Base-by-base conservation (phyloP, 2,113 vertebrate genomes). In the Lota lota region DNA sequence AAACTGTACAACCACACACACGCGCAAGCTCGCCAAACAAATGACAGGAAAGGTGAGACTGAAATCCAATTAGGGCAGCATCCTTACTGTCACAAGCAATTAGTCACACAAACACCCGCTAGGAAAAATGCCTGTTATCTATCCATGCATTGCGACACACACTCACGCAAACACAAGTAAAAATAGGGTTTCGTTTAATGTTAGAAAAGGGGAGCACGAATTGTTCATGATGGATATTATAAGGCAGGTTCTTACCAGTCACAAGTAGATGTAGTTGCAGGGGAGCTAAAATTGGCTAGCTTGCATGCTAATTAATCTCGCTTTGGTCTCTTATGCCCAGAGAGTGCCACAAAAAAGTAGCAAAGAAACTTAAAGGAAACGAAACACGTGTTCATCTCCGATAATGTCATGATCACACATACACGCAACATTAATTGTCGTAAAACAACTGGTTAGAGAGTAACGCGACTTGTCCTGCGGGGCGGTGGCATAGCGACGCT, bases 51-150 rank as follows among this genome's bases (percentile, higher is more conserved):
- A 84, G 78, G 75, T 70, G 68, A 79, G 71, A 67, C 70, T 78
- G 51, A 77, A 91, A 92, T 92, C 91, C 91, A 86, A 91, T 92
- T 92, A 92, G 75, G 51, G 78, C 68, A 63, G 69, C 80, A 85
- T 90, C 86, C 87, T 91, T 89, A 91, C 83, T 81, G 88, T 85
- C 85, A 85, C 87, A 85, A 78, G 75, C 79, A 82, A 88, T 93
- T 91, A 90, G 79, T 78, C 77, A 61, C 65, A 64, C 22, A 4
- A 62, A 59, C 40, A 47, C 40, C 40, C 40, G 0, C 40, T 47
- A 47, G 40, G 40, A 14, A 14, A 47, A 47, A 47, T 33, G 28
- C 28, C 28, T 33, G 4, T 6, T 33, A 33, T 4, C 4, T 6
- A 33, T 33, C 28, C 28, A 33, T 5, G 28, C 28, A 33, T 33